These are phyloP conservation scores for Alloplasta piceator DNA, from an alignment of 2,888 invertebrate species.

Conservation along the genomic window DNA sequence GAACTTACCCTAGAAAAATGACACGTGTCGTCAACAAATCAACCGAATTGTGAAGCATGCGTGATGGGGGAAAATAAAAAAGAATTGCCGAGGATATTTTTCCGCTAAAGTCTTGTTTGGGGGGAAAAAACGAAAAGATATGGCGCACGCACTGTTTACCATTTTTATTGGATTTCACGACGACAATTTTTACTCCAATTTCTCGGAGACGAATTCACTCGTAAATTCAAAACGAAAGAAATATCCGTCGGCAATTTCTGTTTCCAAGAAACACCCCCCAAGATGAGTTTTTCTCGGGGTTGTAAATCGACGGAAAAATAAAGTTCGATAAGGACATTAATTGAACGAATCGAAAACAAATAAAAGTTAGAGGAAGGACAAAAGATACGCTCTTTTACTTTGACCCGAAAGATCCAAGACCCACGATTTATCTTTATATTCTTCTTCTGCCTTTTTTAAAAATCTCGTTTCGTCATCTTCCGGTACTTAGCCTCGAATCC, in stretches of 20 bases:
- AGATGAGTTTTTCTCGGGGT: too few relatives aligned
- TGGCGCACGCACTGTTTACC: slow-evolving; percentile 39
- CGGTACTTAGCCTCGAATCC: slow-evolving; percentile 31
- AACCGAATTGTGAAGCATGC: slow-evolving; percentile 23
- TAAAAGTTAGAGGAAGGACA: not conserved
- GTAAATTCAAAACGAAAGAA: slow-evolving; percentile 13
- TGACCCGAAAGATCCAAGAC: slow-evolving; percentile 3
- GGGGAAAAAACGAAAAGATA: not conserved
- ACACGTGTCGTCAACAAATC: slow-evolving; percentile 16
- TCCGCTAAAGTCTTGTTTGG: slow-evolving; percentile 1
- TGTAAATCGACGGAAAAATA: too few relatives aligned
- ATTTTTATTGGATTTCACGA: slow-evolving; percentile 57
- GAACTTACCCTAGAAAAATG: too few relatives aligned
- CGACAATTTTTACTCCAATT: slow-evolving; percentile 14
- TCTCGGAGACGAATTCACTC: slow-evolving; percentile 38
- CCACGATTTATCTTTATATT: slow-evolving; percentile 1
- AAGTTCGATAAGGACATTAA: too few relatives aligned
- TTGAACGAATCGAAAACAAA: not conserved
- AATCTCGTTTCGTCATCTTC: slow-evolving; percentile 6
- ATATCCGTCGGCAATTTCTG: too few relatives aligned
- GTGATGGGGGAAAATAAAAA: slow-evolving; percentile 26
- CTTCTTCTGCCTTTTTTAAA: not conserved
- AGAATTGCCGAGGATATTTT: not conserved
- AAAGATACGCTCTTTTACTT: not conserved
- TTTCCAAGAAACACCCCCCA: too few relatives aligned